Conservation (phyloP, 2,888 invertebrate genomes). For the Phyllotreta cruciferae region DNA sequence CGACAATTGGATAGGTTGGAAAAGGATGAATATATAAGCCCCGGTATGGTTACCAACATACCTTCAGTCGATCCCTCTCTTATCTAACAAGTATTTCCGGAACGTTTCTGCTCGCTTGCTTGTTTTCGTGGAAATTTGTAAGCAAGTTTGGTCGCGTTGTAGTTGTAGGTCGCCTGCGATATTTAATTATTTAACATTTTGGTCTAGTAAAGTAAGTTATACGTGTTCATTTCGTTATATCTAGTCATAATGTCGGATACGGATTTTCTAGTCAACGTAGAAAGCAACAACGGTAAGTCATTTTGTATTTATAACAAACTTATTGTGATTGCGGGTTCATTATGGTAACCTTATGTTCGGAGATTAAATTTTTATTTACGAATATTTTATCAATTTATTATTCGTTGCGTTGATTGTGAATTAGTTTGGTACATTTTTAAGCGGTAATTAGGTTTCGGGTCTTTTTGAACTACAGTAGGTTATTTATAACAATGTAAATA, state of each 20-base stretch:
- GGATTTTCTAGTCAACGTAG: slow-evolving; percentile 31
- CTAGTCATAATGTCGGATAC: too few species aligned
- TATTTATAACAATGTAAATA: not conserved
- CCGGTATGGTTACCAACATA: too few species aligned
- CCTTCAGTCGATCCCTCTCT: too few species aligned
- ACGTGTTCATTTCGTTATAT: too few species aligned
- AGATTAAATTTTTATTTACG: too few species aligned
- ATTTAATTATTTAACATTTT: not conserved
- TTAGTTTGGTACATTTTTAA: not conserved
- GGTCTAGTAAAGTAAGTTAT: slow-evolving; percentile 28
- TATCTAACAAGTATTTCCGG: slow-evolving; percentile 41
- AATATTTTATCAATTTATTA: not conserved
- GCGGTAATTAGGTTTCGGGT: too few species aligned
- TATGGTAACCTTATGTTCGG: not conserved
- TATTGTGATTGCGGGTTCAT: too few species aligned
- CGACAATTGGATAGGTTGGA: too few species aligned
- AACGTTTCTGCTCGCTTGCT: slow-evolving; percentile 24
- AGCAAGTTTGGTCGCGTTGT: slow-evolving; percentile 17
- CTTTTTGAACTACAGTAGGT: too few species aligned
- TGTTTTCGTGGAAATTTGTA: slow-evolving; percentile 42
- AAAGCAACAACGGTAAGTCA: slow-evolving; percentile 43
- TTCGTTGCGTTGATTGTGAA: not conserved
- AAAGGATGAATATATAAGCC: too few species aligned
- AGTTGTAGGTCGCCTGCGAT: not conserved
- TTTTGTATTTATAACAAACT: slow-evolving; percentile 9